Evolutionary conservation across 2,888 invertebrate species (phyloP), one percentile per base, ranked within the genome.

Genomic region (Hecatera dysodea): DNA sequence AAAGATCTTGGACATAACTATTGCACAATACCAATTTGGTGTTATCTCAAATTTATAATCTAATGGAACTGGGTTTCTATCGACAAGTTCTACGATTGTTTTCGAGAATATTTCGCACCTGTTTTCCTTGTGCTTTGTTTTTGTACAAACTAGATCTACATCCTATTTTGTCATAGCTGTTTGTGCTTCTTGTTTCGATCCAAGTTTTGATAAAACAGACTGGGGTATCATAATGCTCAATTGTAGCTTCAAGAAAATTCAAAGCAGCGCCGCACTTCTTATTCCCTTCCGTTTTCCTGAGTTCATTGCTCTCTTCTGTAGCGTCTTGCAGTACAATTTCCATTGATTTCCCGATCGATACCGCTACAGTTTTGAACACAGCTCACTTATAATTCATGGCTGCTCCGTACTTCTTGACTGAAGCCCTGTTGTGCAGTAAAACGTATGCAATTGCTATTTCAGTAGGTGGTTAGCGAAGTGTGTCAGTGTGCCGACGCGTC

Each of bases 401-500:
- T 78, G 67, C 53, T 65, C 62, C 19, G 59, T 44, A 55, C 33
- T 44, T 73, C 68, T 60, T 71, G 59, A 65, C 57, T 64, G 79
- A 72, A 82, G 78, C 73, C 79, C 78, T 76, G 81, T 80, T 83
- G 80, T 86, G 82, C 77, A 83, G 82, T 83, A 82, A 84, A 86
- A 73, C 66, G 73, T 65, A 89, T 92, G 91, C 91, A 90, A 85
- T 89, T 86, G 91, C 92, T 94, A 93, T 94, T 94, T 94, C 88
- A 90, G 93, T 92, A 83, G 85, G 79, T 85, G 85, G 78, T 82
- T 84, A 75, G 76, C 57, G 66, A 95, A 93, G 86, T 93, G 91
- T 94, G 95, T 95, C 94, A 95, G 89, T 94, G 81, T 92, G 92
- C 78, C 94, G 91, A 88, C 89, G 85, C 90, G 92, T 91, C 93